phyloP scores from a whole-genome alignment of 1,140 invertebrate species.

The Temnothorax longispinosus region DNA sequence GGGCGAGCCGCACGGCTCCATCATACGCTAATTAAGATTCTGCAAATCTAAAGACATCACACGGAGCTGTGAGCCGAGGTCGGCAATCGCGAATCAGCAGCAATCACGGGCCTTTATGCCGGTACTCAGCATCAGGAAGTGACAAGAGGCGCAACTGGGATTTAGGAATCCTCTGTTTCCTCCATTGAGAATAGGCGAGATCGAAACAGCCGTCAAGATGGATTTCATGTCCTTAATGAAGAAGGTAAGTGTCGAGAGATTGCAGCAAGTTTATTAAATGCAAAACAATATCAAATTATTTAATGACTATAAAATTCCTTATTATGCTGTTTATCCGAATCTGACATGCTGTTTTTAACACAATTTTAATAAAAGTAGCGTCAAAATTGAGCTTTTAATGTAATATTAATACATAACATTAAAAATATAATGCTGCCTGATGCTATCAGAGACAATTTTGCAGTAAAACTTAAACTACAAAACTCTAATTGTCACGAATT shows the following conservation, averaged over 20 bases:
- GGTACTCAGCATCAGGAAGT: conserved; percentile 62
- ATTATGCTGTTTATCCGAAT: background rate
- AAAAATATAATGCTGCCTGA: background rate
- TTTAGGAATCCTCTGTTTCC: conserved; percentile 57
- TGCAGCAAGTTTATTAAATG: background rate
- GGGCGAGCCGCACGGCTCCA: conserved; percentile 68
- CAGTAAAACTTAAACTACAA: background rate
- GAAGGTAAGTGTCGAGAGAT: conserved; percentile 88
- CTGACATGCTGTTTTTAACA: too few relatives aligned
- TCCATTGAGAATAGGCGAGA: conserved; percentile 42
- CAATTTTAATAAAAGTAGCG: background rate
- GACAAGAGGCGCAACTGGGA: conserved; percentile 68
- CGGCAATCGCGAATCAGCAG: conserved; percentile 38
- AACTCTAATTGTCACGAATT: background rate
- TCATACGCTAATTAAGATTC: conserved; percentile 36
- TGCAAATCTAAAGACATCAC: background rate
- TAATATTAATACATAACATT: background rate
- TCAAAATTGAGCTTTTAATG: background rate
- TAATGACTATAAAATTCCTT: background rate
- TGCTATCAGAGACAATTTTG: too few relatives aligned
- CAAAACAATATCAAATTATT: background rate
- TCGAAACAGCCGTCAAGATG: conserved; percentile 57
- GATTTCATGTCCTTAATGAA: conserved; percentile 91
- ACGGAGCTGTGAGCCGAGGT: conserved; percentile 21
- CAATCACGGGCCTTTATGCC: conserved; percentile 72